Conservation (phyloP, 37 sponge, comb jelly and placozoan species). For the Hormiphora californensis region DNA sequence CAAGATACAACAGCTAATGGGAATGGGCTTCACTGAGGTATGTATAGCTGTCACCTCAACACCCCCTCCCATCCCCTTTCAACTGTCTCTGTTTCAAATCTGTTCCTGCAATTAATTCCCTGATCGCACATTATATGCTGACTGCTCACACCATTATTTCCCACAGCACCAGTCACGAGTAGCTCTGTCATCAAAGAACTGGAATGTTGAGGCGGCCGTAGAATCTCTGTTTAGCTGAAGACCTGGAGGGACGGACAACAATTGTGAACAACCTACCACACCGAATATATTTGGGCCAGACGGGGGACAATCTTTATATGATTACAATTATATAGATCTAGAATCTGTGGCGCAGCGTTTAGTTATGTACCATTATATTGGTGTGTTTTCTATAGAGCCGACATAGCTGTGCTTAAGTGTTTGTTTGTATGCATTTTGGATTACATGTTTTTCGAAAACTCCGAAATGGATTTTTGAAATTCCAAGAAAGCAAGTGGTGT, state of each 20-base stretch:
- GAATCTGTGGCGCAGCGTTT: not conserved
- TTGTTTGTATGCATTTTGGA: too few relatives aligned
- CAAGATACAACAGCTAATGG: conserved; percentile 60
- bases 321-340: not conserved
- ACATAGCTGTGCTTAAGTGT: too few relatives aligned
- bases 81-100: too few relatives aligned
- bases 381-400: too few relatives aligned
- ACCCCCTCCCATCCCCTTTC: too few relatives aligned
- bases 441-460: too few relatives aligned
- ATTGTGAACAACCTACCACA: too few relatives aligned
- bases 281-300: not conserved
- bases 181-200: conserved; percentile 73
- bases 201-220: conserved; percentile 73
- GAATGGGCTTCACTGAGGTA: conserved; percentile 65
- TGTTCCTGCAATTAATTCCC: too few relatives aligned
- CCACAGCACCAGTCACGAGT: conserved; percentile 52
- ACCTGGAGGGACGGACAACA: not conserved
- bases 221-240: conserved; percentile 71
- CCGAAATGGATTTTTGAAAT: too few relatives aligned
- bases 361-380: not conserved
- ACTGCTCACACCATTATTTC: too few relatives aligned
- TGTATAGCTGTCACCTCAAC: not conserved
- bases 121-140: too few relatives aligned
- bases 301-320: not conserved
- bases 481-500: too few relatives aligned